Conservation (phyloP, 2,797 vertebrate genomes). For the Epinephelus malabaricus region DNA sequence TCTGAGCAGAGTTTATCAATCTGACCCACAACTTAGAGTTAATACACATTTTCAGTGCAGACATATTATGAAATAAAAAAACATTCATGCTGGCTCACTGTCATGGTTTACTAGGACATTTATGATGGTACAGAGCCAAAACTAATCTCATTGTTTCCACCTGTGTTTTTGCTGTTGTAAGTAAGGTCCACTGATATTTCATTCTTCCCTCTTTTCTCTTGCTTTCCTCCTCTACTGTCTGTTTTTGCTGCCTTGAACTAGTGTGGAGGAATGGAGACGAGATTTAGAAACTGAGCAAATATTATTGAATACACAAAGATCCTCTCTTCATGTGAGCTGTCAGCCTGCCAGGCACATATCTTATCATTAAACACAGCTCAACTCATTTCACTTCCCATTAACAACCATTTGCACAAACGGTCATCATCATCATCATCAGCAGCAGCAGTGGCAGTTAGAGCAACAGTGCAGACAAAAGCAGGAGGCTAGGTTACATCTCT, state of each 20-base stretch:
- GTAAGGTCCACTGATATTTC: neutral
- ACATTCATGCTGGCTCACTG: neutral
- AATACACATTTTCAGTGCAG: neutral
- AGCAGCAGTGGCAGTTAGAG: conserved; percentile 5
- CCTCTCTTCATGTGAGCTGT: neutral
- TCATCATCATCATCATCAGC: neutral
- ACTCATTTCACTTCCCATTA: conserved; percentile 13
- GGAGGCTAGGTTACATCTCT: conserved; percentile 10
- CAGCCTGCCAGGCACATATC: neutral
- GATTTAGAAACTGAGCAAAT: neutral
- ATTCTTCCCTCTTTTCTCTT: neutral
- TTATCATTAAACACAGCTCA: conserved; percentile 4
- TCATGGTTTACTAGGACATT: neutral
- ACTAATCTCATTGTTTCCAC: neutral
- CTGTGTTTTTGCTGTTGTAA: neutral
- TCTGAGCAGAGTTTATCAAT: conserved; percentile 24
- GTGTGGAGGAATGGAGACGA: neutral
- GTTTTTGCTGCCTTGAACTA: neutral
- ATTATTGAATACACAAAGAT: neutral
- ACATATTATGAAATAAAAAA: neutral
- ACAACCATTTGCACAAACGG: neutral
- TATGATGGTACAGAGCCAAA: neutral
- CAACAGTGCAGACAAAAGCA: conserved; percentile 38
- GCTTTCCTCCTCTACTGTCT: neutral
- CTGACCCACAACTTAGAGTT: conserved; percentile 17